phyloP scores from a whole-genome alignment of 1,140 invertebrate species.

The Listronotus bonariensis region DNA sequence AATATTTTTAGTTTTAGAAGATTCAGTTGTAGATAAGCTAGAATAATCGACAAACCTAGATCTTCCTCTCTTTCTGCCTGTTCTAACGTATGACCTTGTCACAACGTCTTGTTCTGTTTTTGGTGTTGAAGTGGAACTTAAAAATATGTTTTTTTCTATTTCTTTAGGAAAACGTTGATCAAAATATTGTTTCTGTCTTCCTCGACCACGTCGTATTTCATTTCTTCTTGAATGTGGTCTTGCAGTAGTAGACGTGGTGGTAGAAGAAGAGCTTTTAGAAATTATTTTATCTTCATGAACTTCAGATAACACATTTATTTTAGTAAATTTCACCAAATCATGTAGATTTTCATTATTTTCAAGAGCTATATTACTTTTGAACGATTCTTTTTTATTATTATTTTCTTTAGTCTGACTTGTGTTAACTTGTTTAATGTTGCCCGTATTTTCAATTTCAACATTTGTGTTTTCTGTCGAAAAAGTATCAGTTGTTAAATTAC shows the following conservation, averaged over 20 bases:
- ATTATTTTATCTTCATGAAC: slow-evolving; percentile 2
- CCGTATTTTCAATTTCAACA: too few relatives aligned
- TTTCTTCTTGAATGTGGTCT: background rate
- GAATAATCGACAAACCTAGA: slow-evolving; percentile 2
- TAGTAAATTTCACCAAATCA: background rate
- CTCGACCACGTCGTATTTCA: slow-evolving; percentile 9
- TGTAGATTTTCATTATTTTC: background rate
- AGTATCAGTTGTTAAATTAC: background rate
- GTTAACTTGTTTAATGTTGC: too few relatives aligned
- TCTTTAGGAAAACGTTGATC: background rate
- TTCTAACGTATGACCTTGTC: background rate
- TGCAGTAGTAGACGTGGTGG: slow-evolving; percentile 7
- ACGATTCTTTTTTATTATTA: too few relatives aligned
- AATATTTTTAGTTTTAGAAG: background rate
- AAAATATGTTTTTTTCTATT: background rate
- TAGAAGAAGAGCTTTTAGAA: background rate
- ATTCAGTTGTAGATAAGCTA: background rate
- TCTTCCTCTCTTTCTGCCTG: slow-evolving; percentile 17
- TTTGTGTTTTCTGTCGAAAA: too few relatives aligned
- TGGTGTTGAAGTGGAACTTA: too few relatives aligned
- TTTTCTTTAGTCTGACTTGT: too few relatives aligned
- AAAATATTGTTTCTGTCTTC: slow-evolving; percentile 14
- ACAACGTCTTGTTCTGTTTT: too few relatives aligned
- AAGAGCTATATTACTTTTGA: too few relatives aligned
- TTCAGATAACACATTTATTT: slow-evolving; percentile 20